phyloP scores from a whole-genome alignment of 2,113 vertebrate species.

The Stigmatopora nigra region DNA sequence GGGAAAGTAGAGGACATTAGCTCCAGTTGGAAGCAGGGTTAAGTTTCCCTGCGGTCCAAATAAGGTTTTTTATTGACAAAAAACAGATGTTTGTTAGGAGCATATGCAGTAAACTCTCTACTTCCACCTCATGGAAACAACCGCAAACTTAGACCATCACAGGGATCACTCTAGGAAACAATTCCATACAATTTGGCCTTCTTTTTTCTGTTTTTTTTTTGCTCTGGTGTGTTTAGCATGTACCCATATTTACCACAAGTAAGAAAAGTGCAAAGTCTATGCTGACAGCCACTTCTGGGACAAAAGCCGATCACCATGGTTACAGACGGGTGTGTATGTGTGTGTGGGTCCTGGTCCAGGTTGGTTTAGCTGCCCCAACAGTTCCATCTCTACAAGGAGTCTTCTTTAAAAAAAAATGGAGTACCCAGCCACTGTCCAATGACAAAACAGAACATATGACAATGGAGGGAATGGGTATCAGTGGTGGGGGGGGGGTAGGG shows the following conservation, averaged over 20 bases:
- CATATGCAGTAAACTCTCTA: conserved; percentile 48
- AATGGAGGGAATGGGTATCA: conserved; percentile 36
- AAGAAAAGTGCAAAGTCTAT: conserved; percentile 74
- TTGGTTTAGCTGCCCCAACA: conserved; percentile 71
- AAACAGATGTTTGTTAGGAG: conserved; percentile 36
- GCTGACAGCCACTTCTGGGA: conserved; percentile 43
- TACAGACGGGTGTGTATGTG: conserved; percentile 15
- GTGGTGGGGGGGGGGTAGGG: conserved; percentile 25
- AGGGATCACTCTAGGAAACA: conserved; percentile 32
- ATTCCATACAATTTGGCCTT: conserved; percentile 44
- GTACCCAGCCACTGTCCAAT: conserved; percentile 83
- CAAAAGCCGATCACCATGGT: conserved; percentile 40
- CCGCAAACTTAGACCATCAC: conserved; percentile 21
- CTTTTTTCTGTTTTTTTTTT: conserved; percentile 43
- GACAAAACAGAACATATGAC: conserved; percentile 63
- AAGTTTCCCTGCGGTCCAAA: conserved; percentile 59
- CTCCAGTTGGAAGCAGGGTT: conserved; percentile 40
- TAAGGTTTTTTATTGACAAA: conserved; percentile 25
- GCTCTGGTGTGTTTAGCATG: conserved; percentile 47
- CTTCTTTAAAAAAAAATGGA: conserved; percentile 70
- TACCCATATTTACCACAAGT: conserved; percentile 62
- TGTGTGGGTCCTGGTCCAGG: conserved; percentile 41
- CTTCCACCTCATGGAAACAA: conserved; percentile 29
- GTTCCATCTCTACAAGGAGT: conserved; percentile 72
- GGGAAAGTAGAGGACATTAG: conserved; percentile 25